Evolutionary conservation across 2,888 invertebrate species (phyloP), one percentile per base, ranked within the genome.

Genomic region (Leucophenga maculata): DNA sequence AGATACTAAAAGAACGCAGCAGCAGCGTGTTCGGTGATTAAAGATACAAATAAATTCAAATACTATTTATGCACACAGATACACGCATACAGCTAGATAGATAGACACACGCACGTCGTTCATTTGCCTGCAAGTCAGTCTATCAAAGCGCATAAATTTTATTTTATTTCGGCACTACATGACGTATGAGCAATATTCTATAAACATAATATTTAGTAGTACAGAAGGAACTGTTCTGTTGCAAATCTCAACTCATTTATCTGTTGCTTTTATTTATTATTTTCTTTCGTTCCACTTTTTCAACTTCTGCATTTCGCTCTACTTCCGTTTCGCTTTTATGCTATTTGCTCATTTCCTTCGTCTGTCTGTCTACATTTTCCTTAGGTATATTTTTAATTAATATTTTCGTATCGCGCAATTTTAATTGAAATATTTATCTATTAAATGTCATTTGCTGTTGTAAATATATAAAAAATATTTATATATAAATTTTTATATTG

Each of bases 221-320:
- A 26, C 26, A 26, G 26, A 26, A 9, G 39, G 8, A 39, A n/a
- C n/a, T n/a, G n/a, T n/a, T n/a, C 70, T 69, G 52, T 44, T 60
- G 32, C 60, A 60, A 39, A 60, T 59, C 48, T 71, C 75, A 75
- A 74, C 79, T 72, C 69, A 70, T 74, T 72, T 72, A 78, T 77
- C 69, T 68, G 68, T 18, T 67, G 59, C 62, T 72, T 72, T 72
- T 60, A 70, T 74, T 70, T 69, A 70, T 72, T 68, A 39, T 14
- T 60, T 60, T 32, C 6, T 32, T 60, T 31, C 8, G 4, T 65
- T 52, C 46, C 9, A n/a, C 31, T 26, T 50, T 16, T 50, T 14
- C 50, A 13, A n/a, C 50, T 50, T 11, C 50, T 50, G 1, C 16
- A 4, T 1, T 16, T 50, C 8, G 50, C 18, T 50, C 8, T 18